Evolutionary conservation across 2,113 vertebrate species (phyloP), one percentile per base, ranked within the genome.

Genomic region (Sinocyclocheilus anshuiensis): DNA sequence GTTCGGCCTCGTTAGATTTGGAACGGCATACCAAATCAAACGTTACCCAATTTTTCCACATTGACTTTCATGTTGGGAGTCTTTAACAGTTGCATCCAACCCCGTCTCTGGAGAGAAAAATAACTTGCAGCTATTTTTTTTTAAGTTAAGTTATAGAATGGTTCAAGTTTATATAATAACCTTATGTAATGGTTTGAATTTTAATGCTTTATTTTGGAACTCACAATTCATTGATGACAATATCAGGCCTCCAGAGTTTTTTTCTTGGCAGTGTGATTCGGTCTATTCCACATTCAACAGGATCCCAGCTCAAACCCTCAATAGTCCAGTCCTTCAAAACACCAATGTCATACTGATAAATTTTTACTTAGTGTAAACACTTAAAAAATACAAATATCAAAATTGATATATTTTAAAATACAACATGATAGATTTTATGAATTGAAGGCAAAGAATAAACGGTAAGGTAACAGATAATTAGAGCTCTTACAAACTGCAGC

Each of bases 151-250:
- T 57, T 22, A 2, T 7, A 57, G 18, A 20, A 11, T 48, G 48
- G 2, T 50, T 3, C 0, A 53, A 18, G 24, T 1, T 53, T 48
- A 50, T 15, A 77, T 24, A 12, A 63, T 24, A 59, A 9, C 20
- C 50, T 53, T 5, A 16, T 53, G 50, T 1, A 53, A 53, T 4
- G 6, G 18, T 57, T 59, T 22, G 55, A 20, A 3, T 59, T 22
- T 22, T 9, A 22, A 18, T 22, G 8, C 5, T 75, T n/a, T 48
- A 20, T 65, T 81, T 65, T 57, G 7, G 13, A 71, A 93, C 94
- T 93, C 78, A 95, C 94, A 95, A 93, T 90, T 95, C 94, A 83
- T 92, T 93, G 71, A 95, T 95, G 2, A 94, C 89, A 65, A 95
- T 86, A 91, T 95, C 94, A 39, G 94, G 93, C n/a, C 87, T 53